Evolutionary conservation across 2,888 invertebrate genomes (phyloP).

Genomic region (Helleia helle): DNA sequence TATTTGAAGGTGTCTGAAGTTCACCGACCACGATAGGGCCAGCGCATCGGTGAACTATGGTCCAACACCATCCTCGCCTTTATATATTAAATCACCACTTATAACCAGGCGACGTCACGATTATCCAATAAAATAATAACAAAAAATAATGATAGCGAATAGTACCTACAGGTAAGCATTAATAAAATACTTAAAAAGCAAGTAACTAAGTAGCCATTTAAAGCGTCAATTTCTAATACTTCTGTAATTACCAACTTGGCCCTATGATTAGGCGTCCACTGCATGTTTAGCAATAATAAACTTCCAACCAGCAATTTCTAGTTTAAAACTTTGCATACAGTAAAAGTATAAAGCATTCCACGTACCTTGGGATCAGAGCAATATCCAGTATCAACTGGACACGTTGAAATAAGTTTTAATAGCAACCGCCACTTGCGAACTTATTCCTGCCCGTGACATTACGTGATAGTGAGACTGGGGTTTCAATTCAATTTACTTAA

Average conservation of each 20-base stretch:
- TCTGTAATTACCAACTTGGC: slow-evolving; percentile 6
- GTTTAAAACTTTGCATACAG: slow-evolving; percentile 3
- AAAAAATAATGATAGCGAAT: too few species aligned
- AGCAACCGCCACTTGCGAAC: slow-evolving; percentile 35
- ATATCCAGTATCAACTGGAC: slow-evolving; percentile 13
- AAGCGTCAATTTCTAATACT: slow-evolving; percentile 5
- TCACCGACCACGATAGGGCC: too few species aligned
- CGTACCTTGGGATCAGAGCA: slow-evolving; percentile 2
- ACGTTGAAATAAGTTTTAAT: slow-evolving; percentile 46
- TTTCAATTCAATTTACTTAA: neutral
- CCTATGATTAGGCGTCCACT: slow-evolving; percentile 5
- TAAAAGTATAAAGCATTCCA: neutral
- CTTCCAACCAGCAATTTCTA: slow-evolving; percentile 1
- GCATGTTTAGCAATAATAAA: slow-evolving; percentile 7
- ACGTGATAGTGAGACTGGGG: neutral
- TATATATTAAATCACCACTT: too few species aligned
- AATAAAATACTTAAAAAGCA: too few species aligned
- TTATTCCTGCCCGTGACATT: slow-evolving; percentile 10
- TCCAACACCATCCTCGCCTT: too few species aligned
- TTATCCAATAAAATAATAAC: too few species aligned
- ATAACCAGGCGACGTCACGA: too few species aligned
- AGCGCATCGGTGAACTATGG: too few species aligned
- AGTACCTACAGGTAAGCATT: too few species aligned
- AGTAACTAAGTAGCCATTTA: too few species aligned
- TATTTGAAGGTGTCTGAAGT: too few species aligned